phyloP scores from a whole-genome alignment of 2,888 invertebrate species.

The Drosophila engyochracea region DNA sequence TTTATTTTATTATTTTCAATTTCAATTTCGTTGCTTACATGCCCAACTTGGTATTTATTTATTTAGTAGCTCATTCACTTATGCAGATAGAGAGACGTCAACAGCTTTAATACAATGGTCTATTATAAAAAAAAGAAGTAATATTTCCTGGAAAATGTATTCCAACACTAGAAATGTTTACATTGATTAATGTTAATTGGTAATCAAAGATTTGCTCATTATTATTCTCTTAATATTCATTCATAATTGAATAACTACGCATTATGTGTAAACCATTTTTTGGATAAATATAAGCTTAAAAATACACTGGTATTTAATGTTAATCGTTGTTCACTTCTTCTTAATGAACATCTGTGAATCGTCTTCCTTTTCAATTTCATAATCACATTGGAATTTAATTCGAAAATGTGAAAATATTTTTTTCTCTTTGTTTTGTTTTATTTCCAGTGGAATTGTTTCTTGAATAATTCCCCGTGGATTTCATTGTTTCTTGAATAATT shows the following conservation, averaged over 20 bases:
- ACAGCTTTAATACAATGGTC: slow-evolving; percentile 1
- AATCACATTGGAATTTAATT: slow-evolving; percentile 73
- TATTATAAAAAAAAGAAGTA: slow-evolving; percentile 4
- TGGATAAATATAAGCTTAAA: slow-evolving; percentile 33
- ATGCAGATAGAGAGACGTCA: slow-evolving; percentile 2
- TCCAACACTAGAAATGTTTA: slow-evolving; percentile 6
- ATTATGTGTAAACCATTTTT: slow-evolving; percentile 28
- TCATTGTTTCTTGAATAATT: slow-evolving; percentile 32
- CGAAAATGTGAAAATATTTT: slow-evolving; percentile 28
- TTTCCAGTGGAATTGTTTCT: slow-evolving; percentile 68
- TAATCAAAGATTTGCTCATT: slow-evolving; percentile 1
- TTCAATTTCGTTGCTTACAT: background rate
- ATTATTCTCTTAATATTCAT: slow-evolving; percentile 4
- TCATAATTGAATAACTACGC: slow-evolving; percentile 23
- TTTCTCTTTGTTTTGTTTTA: slow-evolving; percentile 50
- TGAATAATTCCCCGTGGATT: slow-evolving; percentile 37
- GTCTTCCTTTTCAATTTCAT: slow-evolving; percentile 30
- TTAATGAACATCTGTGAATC: slow-evolving; percentile 26
- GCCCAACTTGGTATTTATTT: background rate
- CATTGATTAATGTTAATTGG: slow-evolving; percentile 11
- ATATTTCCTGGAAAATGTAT: slow-evolving; percentile 1
- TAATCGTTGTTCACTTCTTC: slow-evolving; percentile 17
- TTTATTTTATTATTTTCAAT: background rate
- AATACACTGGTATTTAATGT: slow-evolving; percentile 13
- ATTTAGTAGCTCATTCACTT: slow-evolving; percentile 1